These are phyloP conservation scores for Lycocerus yunnanus DNA, from an alignment of 2,888 invertebrate genomes.

Conservation along the genomic window DNA sequence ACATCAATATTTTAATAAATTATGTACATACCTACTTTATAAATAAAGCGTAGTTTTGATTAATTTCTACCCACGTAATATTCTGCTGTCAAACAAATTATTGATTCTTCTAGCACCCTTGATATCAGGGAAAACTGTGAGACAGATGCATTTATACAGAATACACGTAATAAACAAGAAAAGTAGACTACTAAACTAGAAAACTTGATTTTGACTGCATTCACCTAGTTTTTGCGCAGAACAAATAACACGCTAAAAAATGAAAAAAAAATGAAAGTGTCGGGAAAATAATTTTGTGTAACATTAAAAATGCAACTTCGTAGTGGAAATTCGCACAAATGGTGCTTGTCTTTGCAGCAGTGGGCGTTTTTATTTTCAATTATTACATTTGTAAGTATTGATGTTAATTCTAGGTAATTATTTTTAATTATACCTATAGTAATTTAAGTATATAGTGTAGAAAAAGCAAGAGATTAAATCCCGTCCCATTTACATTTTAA, in stretches of 20 bases:
- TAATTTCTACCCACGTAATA: neutral
- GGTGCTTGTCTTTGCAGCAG: constrained; percentile 41
- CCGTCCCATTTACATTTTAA: too few relatives aligned
- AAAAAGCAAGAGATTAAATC: too few relatives aligned
- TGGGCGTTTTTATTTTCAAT: constrained; percentile 42
- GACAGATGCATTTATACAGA: neutral
- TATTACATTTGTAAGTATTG: constrained; percentile 43
- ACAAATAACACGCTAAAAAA: neutral
- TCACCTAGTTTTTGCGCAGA: neutral
- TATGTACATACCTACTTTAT: too few relatives aligned
- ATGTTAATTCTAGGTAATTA: neutral
- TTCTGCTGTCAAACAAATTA: neutral
- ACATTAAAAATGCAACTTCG: constrained; percentile 19
- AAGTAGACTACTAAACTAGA: neutral
- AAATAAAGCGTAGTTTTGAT: neutral
- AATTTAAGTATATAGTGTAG: neutral
- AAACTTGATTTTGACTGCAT: neutral
- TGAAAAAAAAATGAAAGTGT: neutral
- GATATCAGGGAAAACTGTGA: neutral
- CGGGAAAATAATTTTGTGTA: neutral
- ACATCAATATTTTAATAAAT: too few relatives aligned
- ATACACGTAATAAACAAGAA: neutral
- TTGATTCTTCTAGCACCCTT: neutral
- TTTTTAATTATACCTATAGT: neutral
- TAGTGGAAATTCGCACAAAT: constrained; percentile 24